Evolutionary conservation across 2,888 invertebrate genomes (phyloP).

Genomic region (Agrotis segetum): DNA sequence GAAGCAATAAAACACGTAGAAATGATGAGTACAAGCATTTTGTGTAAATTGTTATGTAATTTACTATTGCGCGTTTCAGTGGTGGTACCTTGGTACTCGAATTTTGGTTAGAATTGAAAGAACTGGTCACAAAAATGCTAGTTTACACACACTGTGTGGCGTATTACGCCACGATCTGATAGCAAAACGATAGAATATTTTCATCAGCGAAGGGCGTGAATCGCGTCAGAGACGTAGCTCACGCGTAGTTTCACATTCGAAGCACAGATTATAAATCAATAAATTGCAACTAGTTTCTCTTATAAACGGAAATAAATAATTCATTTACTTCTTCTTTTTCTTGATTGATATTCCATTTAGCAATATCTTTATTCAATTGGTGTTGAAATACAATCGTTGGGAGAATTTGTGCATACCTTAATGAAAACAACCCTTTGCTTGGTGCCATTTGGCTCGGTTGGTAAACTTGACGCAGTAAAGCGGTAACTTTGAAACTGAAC

Average conservation of each 20-base stretch:
- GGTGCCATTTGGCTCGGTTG: slow-evolving; percentile 6
- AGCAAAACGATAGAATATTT: neutral
- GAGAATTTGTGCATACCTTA: neutral
- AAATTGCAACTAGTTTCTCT: neutral
- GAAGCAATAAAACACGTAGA: slow-evolving; percentile 11
- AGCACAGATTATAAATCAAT: slow-evolving; percentile 1
- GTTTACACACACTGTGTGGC: neutral
- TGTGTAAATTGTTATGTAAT: neutral
- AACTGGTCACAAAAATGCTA: too few species aligned
- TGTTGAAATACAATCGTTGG: neutral
- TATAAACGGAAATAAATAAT: neutral
- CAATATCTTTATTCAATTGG: neutral
- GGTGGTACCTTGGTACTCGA: neutral
- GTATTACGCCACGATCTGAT: neutral
- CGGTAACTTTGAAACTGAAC: slow-evolving; percentile 19
- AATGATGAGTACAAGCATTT: slow-evolving; percentile 27
- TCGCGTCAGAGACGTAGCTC: neutral
- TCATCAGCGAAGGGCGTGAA: neutral
- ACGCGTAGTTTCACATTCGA: neutral
- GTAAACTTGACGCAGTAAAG: neutral
- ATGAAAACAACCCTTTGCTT: neutral
- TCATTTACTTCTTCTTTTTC: too few species aligned
- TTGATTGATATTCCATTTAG: neutral
- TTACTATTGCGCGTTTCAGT: neutral
- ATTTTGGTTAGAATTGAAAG: too few species aligned